Percentiles rank a stretch among this genome's conserved stretches.
These are phyloP conservation scores for Lumbricus terrestris DNA, from an alignment of 2,888 invertebrate genomes.

Conservation along the genomic window DNA sequence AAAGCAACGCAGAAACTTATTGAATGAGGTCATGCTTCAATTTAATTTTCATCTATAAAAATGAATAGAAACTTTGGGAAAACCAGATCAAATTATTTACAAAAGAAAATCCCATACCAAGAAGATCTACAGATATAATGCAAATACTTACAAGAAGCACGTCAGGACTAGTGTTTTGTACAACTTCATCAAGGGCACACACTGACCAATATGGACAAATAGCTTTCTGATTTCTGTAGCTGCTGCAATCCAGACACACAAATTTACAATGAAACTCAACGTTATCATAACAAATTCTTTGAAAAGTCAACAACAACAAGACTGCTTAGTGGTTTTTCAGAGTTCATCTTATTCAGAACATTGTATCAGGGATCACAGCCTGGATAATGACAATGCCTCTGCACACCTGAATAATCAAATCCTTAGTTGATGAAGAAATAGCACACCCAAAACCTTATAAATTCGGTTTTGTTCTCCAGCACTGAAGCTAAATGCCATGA, in stretches of 20 bases:
- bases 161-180: not conserved
- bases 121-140: not conserved
- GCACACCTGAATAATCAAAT: not conserved
- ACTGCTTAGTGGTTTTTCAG: not conserved
- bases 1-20: not conserved
- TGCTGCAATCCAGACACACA: not conserved
- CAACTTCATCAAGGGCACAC: slow-evolving; percentile 15
- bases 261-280: not conserved
- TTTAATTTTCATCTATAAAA: not conserved
- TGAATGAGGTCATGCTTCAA: not conserved
- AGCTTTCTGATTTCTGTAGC: not conserved
- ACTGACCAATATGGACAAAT: slow-evolving; percentile 24
- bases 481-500: too few relatives aligned
- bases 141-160: slow-evolving; percentile 16
- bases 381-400: not conserved
- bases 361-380: not conserved
- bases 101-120: not conserved
- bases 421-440: too few relatives aligned
- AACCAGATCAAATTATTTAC: not conserved
- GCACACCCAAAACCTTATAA: too few relatives aligned
- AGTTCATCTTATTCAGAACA: not conserved
- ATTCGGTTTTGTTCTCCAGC: too few relatives aligned
- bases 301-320: too few relatives aligned
- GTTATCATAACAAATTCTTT: not conserved
- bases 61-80: not conserved